These are phyloP conservation scores for Baronia brevicornis DNA, from an alignment of 2,888 invertebrate species.

Conservation along the genomic window DNA sequence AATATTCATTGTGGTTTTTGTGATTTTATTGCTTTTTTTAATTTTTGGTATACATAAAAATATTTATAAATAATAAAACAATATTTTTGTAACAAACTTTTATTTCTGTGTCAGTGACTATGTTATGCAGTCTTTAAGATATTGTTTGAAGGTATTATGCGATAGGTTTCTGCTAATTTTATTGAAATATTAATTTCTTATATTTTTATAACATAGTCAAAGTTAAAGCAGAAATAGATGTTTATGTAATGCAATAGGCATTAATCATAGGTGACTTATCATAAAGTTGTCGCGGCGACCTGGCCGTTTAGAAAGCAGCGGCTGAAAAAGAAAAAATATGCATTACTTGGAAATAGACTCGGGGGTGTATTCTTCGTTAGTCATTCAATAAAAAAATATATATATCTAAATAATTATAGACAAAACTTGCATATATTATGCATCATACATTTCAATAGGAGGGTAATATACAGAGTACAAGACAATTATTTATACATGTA, in stretches of 20 bases:
- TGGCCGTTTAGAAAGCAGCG: constrained; percentile 64
- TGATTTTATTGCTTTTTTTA: constrained; percentile 58
- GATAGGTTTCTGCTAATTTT: constrained; percentile 15
- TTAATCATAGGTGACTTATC: constrained; percentile 40
- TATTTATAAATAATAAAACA: constrained; percentile 57
- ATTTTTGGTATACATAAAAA: constrained; percentile 64
- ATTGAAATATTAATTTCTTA: constrained; percentile 14
- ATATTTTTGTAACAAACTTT: constrained; percentile 51
- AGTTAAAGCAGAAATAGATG: constrained; percentile 39
- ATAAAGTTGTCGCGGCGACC: constrained; percentile 42
- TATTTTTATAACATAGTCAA: constrained; percentile 54
- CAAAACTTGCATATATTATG: constrained; percentile 14
- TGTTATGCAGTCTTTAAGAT: constrained; percentile 67
- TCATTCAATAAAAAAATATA: too few relatives aligned
- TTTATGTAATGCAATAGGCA: constrained; percentile 40
- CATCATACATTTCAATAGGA: not conserved
- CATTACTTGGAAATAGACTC: constrained; percentile 2
- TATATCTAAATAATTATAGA: too few relatives aligned
- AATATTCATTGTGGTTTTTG: constrained; percentile 31
- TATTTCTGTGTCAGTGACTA: constrained; percentile 64
- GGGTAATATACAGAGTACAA: too few relatives aligned
- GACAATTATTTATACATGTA: too few relatives aligned
- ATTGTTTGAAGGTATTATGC: constrained; percentile 30
- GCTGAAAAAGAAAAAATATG: constrained; percentile 57
- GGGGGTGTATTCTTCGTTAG: too few relatives aligned